Conservation (phyloP, 2,113 vertebrate species). For the Otus sunia region DNA sequence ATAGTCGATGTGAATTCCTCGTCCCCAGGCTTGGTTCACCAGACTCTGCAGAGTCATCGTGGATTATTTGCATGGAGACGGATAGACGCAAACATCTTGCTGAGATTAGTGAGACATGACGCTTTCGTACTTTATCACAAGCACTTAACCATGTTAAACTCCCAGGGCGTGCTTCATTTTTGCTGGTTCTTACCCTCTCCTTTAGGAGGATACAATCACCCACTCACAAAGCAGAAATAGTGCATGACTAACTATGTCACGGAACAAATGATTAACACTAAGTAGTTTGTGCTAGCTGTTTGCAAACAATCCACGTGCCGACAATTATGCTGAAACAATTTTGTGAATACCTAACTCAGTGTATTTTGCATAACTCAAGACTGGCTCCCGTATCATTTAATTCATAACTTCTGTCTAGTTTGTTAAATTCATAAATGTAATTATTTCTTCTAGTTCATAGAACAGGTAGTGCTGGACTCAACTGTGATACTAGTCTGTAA, state of each 20-base stretch:
- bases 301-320: conserved; percentile 46
- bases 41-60: background rate
- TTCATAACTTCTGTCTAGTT: background rate
- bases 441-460: background rate
- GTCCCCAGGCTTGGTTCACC: conserved; percentile 21
- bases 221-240: conserved; percentile 56
- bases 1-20: background rate
- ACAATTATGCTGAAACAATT: conserved; percentile 40
- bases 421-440: background rate
- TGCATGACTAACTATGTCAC: conserved; percentile 48
- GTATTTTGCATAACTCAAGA: conserved; percentile 37
- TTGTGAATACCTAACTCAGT: conserved; percentile 54
- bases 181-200: background rate
- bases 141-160: background rate
- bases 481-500: background rate
- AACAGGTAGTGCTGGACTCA: background rate
- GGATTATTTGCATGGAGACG: background rate
- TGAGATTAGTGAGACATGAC: background rate
- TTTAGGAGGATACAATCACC: conserved; percentile 53
- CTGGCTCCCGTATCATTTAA: background rate
- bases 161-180: background rate
- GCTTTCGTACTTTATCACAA: background rate
- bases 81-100: background rate
- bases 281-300: conserved; percentile 58
- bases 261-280: conserved; percentile 60